Base-by-base conservation (phyloP, 1,140 invertebrate species). In the Drosophila athabasca region DNA sequence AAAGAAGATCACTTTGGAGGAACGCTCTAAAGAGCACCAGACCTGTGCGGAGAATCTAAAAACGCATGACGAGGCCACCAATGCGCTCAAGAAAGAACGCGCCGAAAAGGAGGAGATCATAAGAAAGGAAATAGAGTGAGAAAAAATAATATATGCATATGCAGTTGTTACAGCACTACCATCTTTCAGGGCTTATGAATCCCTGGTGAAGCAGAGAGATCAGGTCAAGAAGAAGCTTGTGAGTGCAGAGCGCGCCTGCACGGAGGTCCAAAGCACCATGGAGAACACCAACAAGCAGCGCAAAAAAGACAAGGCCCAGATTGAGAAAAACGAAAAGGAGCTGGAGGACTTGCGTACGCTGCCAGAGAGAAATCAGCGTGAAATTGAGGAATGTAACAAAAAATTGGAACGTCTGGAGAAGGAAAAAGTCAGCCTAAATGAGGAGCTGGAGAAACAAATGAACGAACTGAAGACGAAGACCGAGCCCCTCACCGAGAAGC, bases 311-410 rank as follows among this genome's bases (percentile, higher is more conserved):
- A 96, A 92, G 94, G 94, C 79, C 24, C 90, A 94, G 49, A 79
- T 94, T 2, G 93, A 94, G 53, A 92, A 94, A 77, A 95, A 95
- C 82, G 94, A 93, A 68, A 91, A 90, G 5, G 95, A 95, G 76
- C 81, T 96, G 2, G 93, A 94, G 26, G 93, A 95, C n/a, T 88
- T 95, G 11, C 90, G 93, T 72, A 93, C 93, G 75, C 90, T 95
- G 49, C 96, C 97, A 1, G 94, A 95, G 31, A 95, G 96, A 74
- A 96, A 95, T 91, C 91, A 92, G 44, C 93, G 94, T 59, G 94
- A 95, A 62, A 97, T 98, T 50, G 92, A 94, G 61, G 95, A 97
- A 61, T 94, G 95, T 66, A 93, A 95, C 75, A 90, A 84, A 9
- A 91, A 95, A 35, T 92, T 95, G 31, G 92, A 93, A 45, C 93